Conservation (phyloP, 2,888 invertebrate genomes). For the Tiliacea aurago region DNA sequence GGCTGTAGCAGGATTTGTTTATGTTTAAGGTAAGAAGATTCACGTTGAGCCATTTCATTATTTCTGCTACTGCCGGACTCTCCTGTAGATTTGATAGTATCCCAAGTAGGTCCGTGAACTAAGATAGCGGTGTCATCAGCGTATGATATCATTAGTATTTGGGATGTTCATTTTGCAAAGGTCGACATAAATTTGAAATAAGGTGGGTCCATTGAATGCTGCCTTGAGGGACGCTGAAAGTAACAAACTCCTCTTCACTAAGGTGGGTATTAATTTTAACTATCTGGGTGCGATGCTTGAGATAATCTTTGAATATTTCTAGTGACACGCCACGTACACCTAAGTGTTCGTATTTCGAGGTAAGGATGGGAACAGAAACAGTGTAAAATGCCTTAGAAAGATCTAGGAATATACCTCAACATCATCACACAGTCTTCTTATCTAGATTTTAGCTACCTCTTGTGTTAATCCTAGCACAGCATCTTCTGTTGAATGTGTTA, state of each 20-base stretch:
- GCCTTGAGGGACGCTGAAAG: neutral
- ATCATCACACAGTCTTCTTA: too few species aligned
- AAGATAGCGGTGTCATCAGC: conserved; percentile 2
- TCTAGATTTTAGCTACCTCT: too few species aligned
- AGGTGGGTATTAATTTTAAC: neutral
- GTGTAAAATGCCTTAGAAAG: too few species aligned
- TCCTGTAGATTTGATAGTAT: neutral
- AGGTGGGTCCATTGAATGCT: neutral
- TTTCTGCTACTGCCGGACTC: neutral
- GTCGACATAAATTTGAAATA: neutral
- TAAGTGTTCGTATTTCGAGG: too few species aligned
- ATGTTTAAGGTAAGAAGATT: too few species aligned
- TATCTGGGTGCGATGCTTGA: too few species aligned
- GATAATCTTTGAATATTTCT: too few species aligned
- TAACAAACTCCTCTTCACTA: neutral
- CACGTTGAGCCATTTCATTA: neutral
- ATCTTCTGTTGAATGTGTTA: too few species aligned
- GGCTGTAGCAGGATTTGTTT: neutral
- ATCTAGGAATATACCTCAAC: too few species aligned
- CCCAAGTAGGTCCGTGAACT: neutral
- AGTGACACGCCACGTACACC: too few species aligned
- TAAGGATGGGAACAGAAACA: too few species aligned
- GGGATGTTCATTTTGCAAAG: neutral
- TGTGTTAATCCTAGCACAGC: too few species aligned
- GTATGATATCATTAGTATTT: neutral